Base-by-base conservation (phyloP, 2,797 vertebrate species). In the Linurgus olivaceus region DNA sequence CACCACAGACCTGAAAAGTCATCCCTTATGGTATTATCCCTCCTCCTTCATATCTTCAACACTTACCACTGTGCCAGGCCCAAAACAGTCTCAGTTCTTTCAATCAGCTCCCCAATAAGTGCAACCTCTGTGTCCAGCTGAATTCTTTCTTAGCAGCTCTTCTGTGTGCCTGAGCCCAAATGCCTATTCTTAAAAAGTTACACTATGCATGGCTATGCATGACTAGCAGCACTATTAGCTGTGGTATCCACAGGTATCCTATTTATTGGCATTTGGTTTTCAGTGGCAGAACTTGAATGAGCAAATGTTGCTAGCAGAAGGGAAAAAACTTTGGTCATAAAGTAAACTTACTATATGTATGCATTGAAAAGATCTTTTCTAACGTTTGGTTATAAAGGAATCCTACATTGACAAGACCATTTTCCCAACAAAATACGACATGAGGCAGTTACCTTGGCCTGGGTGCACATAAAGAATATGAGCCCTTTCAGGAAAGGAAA, bases 21-120 rank as follows among this genome's bases (percentile, higher is more conserved):
- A 71, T n/a, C 31, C 9, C 17, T 40, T 26, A 38, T 0, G 0
- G 10, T 17, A 44, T 54, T 2, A 1, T 29, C 35, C 47, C 11
- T 86, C 8, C 7, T 86, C 6, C 24, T 67, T 68, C 6, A 3
- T 4, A 59, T 78, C 44, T 68, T 84, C 42, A 48, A 20, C 38
- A 63, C 31, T 76, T 80, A 50, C 20, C 8, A 19, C 18, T 6
- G 1, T 65, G 58, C 18, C 52, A 68, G 20, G 9, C 61, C 35
- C 80, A 66, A 58, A 92, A 40, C 4, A 48, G 4, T 61, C 71
- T 52, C 45, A 29, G 8, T 77, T 88, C 35, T 57, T 77, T 77
- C 58, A 72, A 4, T 42, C 81, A 61, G 7, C 33, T 81, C 35
- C 11, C 9, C 12, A 28, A 2, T 20, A 83, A 11, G 35, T 78